Percentiles rank a stretch among this genome's conserved stretches.
phyloP scores from a whole-genome alignment of 1,140 invertebrate genomes.

The Aleiodes sp. region DNA sequence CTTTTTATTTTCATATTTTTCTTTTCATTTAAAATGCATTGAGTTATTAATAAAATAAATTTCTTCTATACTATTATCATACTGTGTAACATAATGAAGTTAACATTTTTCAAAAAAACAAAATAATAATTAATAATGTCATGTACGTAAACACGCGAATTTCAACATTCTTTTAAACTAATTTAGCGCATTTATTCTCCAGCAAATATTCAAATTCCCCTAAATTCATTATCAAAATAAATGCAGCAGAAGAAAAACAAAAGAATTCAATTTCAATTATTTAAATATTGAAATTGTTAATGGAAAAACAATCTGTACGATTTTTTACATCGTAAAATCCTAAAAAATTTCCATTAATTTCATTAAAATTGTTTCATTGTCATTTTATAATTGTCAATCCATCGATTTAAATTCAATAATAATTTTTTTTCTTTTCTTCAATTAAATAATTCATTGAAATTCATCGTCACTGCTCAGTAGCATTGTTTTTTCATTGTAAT shows the following conservation, averaged over 20 bases:
- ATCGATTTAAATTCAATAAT: not conserved
- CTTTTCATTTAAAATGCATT: not conserved
- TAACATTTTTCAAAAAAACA: not conserved
- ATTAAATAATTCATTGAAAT: slow-evolving; percentile 72
- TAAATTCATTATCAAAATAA: no score
- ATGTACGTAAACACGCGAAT: slow-evolving; percentile 33
- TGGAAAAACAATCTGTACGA: no score
- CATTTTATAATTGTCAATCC: slow-evolving; percentile 25
- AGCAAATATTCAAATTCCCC: no score
- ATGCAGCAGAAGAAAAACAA: no score
- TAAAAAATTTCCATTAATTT: no score
- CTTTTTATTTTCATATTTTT: not conserved
- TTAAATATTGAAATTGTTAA: no score
- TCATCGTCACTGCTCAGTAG: slow-evolving; percentile 96
- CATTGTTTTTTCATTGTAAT: slow-evolving; percentile 96
- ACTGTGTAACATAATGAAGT: slow-evolving; percentile 34
- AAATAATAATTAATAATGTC: not conserved
- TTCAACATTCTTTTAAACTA: slow-evolving; percentile 24
- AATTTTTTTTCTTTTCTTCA: not conserved
- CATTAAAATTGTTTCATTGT: no score
- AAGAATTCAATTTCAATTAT: no score
- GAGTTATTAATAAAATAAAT: not conserved
- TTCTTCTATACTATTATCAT: slow-evolving; percentile 40
- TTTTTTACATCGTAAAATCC: no score
- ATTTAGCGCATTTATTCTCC: no score